phyloP scores from a whole-genome alignment of 1,140 invertebrate genomes.

The Choristoneura fumiferana region DNA sequence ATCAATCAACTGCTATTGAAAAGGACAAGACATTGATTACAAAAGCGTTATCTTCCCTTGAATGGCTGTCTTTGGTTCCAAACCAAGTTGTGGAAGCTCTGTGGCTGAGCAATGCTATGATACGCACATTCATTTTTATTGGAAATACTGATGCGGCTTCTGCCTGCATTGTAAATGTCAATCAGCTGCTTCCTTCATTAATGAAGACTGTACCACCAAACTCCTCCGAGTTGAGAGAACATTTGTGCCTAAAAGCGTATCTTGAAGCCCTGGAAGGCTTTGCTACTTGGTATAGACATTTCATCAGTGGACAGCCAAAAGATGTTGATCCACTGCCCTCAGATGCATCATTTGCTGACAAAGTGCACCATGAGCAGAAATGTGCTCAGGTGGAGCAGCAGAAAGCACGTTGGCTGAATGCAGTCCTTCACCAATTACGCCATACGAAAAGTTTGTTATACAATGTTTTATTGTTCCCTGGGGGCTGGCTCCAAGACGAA shows the following conservation, averaged over 20 bases:
- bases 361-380: constrained; percentile 91
- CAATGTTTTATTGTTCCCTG: constrained; percentile 93
- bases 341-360: constrained; percentile 90
- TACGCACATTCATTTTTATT: constrained; percentile 85
- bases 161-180: constrained; percentile 78
- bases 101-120: constrained; percentile 93
- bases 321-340: constrained; percentile 79
- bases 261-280: constrained; percentile 92
- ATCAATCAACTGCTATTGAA: constrained; percentile 72
- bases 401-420: constrained; percentile 85
- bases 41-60: constrained; percentile 88
- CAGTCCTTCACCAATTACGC: constrained; percentile 60
- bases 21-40: constrained; percentile 78
- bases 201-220: constrained; percentile 54
- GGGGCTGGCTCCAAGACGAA: constrained; percentile 93
- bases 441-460: constrained; percentile 88
- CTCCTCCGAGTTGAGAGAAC: constrained; percentile 84
- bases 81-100: constrained; percentile 89
- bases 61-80: constrained; percentile 92
- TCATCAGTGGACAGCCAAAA: constrained; percentile 87
- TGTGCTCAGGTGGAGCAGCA: constrained; percentile 88
- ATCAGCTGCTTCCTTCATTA: constrained; percentile 62
- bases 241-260: constrained; percentile 88
- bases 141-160: constrained; percentile 73
- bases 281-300: constrained; percentile 92